These are phyloP conservation scores for Brienomyrus brachyistius DNA, from an alignment of 2,113 vertebrate species.

Conservation along the genomic window DNA sequence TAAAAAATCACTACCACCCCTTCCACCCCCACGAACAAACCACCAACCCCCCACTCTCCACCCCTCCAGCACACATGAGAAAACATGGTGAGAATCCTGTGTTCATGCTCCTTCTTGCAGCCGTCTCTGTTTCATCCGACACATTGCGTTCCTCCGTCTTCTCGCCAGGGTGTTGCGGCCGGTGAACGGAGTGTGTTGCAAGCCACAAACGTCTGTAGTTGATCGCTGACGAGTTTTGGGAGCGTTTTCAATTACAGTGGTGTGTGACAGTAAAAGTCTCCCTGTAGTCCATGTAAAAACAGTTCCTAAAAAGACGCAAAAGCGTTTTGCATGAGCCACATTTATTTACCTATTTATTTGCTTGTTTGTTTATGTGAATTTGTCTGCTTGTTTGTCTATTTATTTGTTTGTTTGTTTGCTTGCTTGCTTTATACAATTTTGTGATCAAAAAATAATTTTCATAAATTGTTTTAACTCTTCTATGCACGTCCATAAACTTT, in stretches of 20 bases:
- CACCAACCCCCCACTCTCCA: not conserved
- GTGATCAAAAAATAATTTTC: not conserved
- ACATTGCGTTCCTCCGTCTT: not conserved
- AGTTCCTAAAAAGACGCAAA: not conserved
- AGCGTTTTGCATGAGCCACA: not conserved
- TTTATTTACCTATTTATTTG: not conserved
- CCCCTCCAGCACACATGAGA: not conserved
- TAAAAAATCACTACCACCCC: conserved; percentile 21
- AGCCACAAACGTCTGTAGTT: not conserved
- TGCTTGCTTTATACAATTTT: not conserved
- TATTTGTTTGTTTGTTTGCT: not conserved
- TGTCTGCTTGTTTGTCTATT: not conserved
- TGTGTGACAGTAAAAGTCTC: not conserved
- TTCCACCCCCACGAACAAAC: conserved; percentile 20
- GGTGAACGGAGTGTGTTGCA: not conserved
- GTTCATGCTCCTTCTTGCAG: not conserved
- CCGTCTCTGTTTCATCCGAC: not conserved
- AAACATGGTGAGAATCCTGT: conserved; percentile 12
- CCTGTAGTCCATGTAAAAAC: not conserved
- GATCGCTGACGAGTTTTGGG: not conserved
- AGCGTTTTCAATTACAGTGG: not conserved
- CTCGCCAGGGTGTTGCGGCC: not conserved
- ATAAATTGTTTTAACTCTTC: not conserved
- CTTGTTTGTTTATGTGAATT: not conserved
- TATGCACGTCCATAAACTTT: not conserved